Conservation (phyloP, 2,797 vertebrate species). For the Echiichthys vipera region DNA sequence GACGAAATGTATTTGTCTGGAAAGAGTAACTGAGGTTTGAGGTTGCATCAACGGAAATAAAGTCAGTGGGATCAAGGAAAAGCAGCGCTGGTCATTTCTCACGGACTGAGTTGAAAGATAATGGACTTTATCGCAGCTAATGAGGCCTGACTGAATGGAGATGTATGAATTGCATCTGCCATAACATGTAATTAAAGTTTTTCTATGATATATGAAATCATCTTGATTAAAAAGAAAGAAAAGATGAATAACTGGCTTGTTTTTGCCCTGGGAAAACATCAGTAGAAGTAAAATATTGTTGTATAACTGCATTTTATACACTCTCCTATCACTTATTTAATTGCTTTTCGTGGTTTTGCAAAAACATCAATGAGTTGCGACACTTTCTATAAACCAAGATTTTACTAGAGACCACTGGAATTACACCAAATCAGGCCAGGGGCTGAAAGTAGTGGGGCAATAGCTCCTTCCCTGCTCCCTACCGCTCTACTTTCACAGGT, state of each 20-base stretch:
- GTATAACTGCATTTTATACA: slow-evolving; percentile 13
- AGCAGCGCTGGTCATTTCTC: slow-evolving; percentile 13
- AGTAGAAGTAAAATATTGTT: slow-evolving; percentile 11
- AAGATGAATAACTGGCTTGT: slow-evolving; percentile 20
- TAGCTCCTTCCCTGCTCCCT: too few relatives aligned
- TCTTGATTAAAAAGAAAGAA: slow-evolving; percentile 14
- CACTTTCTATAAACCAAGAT: too few relatives aligned
- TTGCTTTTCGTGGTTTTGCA: not conserved
- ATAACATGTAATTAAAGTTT: slow-evolving; percentile 46
- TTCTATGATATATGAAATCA: slow-evolving; percentile 32
- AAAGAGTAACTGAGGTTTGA: slow-evolving; percentile 57
- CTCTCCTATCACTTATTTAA: slow-evolving; percentile 9
- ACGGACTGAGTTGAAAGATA: slow-evolving; percentile 10
- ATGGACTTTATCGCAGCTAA: slow-evolving; percentile 15
- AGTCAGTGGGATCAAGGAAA: slow-evolving; percentile 36
- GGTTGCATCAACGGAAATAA: slow-evolving; percentile 48
- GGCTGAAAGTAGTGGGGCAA: too few relatives aligned
- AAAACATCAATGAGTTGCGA: too few relatives aligned
- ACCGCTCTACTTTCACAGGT: too few relatives aligned
- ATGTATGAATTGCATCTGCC: slow-evolving; percentile 34
- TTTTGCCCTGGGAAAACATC: slow-evolving; percentile 35
- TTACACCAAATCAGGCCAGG: too few relatives aligned
- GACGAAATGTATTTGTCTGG: slow-evolving; percentile 57
- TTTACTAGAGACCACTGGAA: too few relatives aligned
- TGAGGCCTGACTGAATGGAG: slow-evolving; percentile 31